Evolutionary conservation across 2,797 vertebrate species (phyloP).

Genomic region (Poecilia gillii): DNA sequence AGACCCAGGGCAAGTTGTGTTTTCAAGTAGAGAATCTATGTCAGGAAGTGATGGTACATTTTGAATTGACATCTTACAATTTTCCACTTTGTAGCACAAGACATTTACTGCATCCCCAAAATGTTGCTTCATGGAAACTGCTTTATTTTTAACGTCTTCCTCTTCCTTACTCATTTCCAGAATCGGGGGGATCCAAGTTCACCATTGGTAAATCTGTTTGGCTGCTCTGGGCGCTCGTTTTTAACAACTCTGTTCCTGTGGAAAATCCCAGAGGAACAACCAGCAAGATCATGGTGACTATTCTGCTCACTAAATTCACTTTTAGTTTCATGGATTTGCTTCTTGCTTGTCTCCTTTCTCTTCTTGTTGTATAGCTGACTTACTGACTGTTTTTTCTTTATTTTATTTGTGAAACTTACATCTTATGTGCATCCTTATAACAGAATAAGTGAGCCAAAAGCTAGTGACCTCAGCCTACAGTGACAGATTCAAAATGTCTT

Average conservation of each 20-base stretch:
- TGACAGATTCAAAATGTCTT: not conserved
- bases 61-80: not conserved
- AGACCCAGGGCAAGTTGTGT: not conserved
- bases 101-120: not conserved
- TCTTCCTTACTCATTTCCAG: slow-evolving; percentile 61
- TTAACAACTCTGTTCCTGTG: slow-evolving; percentile 96
- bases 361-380: not conserved
- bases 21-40: not conserved
- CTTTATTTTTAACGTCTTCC: not conserved
- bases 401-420: not conserved
- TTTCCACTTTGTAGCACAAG: not conserved
- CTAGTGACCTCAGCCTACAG: not conserved
- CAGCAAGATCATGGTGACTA: slow-evolving; percentile 93
- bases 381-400: not conserved
- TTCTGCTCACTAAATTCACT: not conserved
- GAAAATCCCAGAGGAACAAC: slow-evolving; percentile 94
- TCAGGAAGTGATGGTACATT: not conserved
- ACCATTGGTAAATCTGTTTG: slow-evolving; percentile 95
- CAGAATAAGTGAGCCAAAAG: slow-evolving; percentile 17
- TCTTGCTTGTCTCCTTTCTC: not conserved
- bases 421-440: not conserved
- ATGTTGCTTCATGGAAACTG: not conserved
- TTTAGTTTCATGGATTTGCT: not conserved
- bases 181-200: slow-evolving; percentile 90
- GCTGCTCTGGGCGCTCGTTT: slow-evolving; percentile 94